Conservation (phyloP, 1,140 invertebrate genomes). For the Hycleus phaleratus region DNA sequence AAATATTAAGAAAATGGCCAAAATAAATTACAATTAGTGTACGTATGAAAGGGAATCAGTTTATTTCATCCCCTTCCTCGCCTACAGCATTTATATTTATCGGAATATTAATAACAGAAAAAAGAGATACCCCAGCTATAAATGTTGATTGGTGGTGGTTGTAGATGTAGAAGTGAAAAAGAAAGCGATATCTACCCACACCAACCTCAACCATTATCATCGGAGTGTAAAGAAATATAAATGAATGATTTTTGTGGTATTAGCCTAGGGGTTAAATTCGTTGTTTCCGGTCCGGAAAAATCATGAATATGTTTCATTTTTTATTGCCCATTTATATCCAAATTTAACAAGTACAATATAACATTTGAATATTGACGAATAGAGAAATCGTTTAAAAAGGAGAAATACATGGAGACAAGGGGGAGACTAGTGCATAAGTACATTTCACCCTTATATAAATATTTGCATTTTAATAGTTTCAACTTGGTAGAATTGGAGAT, state of each 20-base stretch:
- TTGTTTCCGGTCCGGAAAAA: constrained; percentile 38
- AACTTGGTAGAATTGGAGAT: constrained; percentile 13
- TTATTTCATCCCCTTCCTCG: too few relatives aligned
- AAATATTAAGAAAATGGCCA: too few relatives aligned
- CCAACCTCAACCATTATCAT: constrained; percentile 23
- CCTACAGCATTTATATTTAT: constrained; percentile 11
- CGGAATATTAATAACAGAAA: constrained; percentile 6
- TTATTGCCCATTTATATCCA: constrained; percentile 41
- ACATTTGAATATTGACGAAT: constrained; percentile 4
- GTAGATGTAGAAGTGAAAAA: too few relatives aligned
- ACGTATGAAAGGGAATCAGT: too few relatives aligned
- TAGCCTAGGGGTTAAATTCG: constrained; percentile 14
- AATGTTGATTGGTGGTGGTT: too few relatives aligned
- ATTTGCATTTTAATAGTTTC: constrained; percentile 40
- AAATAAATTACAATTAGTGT: too few relatives aligned
- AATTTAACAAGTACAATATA: constrained; percentile 28
- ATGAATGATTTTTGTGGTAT: neutral
- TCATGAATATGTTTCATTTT: constrained; percentile 43
- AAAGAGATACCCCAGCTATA: neutral
- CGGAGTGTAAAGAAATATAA: constrained; percentile 20
- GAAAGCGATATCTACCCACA: neutral
- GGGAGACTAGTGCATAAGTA: neutral
- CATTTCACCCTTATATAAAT: constrained; percentile 24
- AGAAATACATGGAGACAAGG: constrained; percentile 1
- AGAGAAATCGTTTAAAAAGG: neutral